phyloP scores from a whole-genome alignment of 1,140 invertebrate genomes.

The Ips nitidus region DNA sequence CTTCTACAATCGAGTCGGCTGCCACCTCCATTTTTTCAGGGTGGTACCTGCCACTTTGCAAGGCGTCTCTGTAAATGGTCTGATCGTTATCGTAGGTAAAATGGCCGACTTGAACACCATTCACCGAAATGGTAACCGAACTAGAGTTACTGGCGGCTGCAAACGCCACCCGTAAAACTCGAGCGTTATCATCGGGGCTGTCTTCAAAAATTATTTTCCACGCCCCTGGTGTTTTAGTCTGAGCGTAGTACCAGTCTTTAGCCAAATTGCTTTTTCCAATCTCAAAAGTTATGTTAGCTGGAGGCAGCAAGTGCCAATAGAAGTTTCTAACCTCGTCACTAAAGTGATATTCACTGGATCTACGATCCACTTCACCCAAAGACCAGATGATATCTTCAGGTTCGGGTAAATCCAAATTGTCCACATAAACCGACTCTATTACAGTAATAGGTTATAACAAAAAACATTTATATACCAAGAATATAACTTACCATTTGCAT shows the following conservation, averaged over 20 bases:
- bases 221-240: conserved; percentile 15
- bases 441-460: neutral
- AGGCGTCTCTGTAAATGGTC: conserved; percentile 24
- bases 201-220: conserved; percentile 10
- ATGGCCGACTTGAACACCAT: neutral
- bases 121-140: neutral
- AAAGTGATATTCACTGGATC: conserved; percentile 14
- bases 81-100: conserved; percentile 13
- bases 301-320: conserved; percentile 23
- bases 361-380: conserved; percentile 15
- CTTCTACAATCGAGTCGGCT: neutral
- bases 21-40: conserved; percentile 8
- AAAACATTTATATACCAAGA: neutral
- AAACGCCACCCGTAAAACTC: conserved; percentile 16
- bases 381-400: conserved; percentile 20
- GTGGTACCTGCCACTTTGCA: conserved; percentile 22
- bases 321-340: conserved; percentile 20
- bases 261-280: conserved; percentile 9
- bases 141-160: conserved; percentile 17
- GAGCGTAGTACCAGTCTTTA: conserved; percentile 23
- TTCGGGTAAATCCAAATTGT: conserved; percentile 9
- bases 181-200: neutral
- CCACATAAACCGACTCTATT: neutral
- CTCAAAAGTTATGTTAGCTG: conserved; percentile 20
- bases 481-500: conserved; percentile 4